Conservation (phyloP, 1,140 invertebrate species). For the Portunus trituberculatus region DNA sequence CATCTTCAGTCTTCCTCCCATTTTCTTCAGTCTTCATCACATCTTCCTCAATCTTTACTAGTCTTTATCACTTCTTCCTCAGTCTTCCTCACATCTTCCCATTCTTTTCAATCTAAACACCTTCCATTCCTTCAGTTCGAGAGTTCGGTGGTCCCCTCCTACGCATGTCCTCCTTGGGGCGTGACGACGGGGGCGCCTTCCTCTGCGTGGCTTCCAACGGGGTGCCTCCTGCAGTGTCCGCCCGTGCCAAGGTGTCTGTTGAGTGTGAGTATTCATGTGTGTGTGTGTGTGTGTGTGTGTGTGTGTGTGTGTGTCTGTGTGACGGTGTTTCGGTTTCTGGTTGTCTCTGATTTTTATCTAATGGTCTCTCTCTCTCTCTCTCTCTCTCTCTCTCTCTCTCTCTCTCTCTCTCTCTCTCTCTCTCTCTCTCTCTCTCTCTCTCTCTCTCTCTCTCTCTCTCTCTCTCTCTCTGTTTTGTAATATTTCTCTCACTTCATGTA, state of each 20-base stretch:
- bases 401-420: too few relatives aligned
- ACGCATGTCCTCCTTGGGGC: constrained; percentile 51
- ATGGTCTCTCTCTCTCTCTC: too few relatives aligned
- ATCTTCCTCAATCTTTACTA: neutral
- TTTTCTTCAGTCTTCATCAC: neutral
- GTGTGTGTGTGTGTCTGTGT: too few relatives aligned
- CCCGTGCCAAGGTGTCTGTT: constrained; percentile 94
- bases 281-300: neutral
- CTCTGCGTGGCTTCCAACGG: constrained; percentile 80
- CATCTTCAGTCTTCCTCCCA: neutral
- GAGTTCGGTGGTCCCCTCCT: constrained; percentile 44
- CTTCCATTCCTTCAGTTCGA: constrained; percentile 39
- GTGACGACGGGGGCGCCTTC: constrained; percentile 73
- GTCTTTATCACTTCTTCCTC: neutral
- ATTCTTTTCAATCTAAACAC: neutral
- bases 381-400: too few relatives aligned
- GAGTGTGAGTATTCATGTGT: constrained; percentile 89
- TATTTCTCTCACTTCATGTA: too few relatives aligned
- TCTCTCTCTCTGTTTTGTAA: too few relatives aligned
- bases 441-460: too few relatives aligned
- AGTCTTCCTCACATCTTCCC: neutral
- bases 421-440: too few relatives aligned
- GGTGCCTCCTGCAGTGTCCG: constrained; percentile 87
- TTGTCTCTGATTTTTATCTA: too few relatives aligned
- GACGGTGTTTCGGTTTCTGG: too few relatives aligned